Percentiles rank a stretch among this genome's conserved stretches.
These are phyloP conservation scores for Sebastes minor DNA, from an alignment of 2,797 vertebrate genomes.

Conservation along the genomic window DNA sequence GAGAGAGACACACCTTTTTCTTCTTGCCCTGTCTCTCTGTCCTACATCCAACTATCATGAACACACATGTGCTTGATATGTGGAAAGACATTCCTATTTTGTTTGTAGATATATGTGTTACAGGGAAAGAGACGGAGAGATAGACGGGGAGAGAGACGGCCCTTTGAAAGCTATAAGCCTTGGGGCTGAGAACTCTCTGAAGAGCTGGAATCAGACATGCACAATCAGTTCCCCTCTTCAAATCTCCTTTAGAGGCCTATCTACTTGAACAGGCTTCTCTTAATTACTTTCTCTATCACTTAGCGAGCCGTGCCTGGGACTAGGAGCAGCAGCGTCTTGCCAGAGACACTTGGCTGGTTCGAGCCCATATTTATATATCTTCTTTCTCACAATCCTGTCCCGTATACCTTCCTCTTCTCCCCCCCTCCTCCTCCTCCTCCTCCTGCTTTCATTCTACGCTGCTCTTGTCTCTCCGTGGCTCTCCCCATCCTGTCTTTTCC, in stretches of 20 bases:
- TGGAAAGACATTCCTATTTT: constrained; percentile 8
- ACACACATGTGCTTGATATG: neutral
- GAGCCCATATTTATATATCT: constrained; percentile 71
- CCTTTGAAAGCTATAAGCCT: constrained; percentile 81
- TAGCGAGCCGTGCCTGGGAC: constrained; percentile 75
- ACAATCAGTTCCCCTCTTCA: constrained; percentile 86
- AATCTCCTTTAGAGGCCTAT: constrained; percentile 85
- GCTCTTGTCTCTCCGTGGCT: constrained; percentile 50
- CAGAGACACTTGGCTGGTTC: constrained; percentile 78
- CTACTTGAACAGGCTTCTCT: constrained; percentile 84
- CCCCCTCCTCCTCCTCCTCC: neutral
- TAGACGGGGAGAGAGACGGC: constrained; percentile 26
- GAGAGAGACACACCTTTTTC: neutral
- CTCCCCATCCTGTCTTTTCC: constrained; percentile 62
- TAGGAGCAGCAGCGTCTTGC: constrained; percentile 70
- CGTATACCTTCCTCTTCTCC: constrained; percentile 26
- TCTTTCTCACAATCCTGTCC: constrained; percentile 64
- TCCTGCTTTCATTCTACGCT: constrained; percentile 34
- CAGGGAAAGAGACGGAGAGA: constrained; percentile 33
- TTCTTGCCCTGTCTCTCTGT: neutral
- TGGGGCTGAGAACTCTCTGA: constrained; percentile 81
- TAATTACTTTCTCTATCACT: constrained; percentile 86
- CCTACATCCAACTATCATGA: neutral
- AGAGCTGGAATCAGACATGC: constrained; percentile 85
- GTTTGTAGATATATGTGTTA: constrained; percentile 40